A percentile compares a stretch with the other conserved stretches of the same genome.
Conservation (phyloP, 2,888 invertebrate species). For the Myopa testacea region DNA sequence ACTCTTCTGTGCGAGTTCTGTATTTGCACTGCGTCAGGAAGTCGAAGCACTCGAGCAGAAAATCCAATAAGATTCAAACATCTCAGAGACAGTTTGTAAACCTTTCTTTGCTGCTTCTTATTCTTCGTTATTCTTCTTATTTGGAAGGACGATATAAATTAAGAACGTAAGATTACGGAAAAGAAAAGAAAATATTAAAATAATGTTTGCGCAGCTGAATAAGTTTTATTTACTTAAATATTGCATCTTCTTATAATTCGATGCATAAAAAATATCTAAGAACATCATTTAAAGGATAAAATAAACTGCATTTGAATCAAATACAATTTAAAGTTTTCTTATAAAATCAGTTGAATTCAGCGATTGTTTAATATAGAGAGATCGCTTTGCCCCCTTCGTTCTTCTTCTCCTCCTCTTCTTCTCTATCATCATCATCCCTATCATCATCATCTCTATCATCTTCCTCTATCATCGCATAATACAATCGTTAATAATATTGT, state of each 20-base stretch:
- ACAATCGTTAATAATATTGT: constrained; percentile 48
- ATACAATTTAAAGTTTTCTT: no score
- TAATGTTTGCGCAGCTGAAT: neutral
- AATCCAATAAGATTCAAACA: constrained; percentile 41
- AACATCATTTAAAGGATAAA: no score
- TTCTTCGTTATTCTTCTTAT: neutral
- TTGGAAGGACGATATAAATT: no score
- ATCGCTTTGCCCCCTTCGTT: no score
- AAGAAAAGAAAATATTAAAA: neutral
- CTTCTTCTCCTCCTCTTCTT: no score
- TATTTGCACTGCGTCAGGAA: constrained; percentile 23
- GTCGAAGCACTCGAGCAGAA: constrained; percentile 40
- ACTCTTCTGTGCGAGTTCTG: constrained; percentile 10
- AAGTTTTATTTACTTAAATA: neutral
- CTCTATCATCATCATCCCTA: neutral
- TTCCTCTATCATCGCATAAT: constrained; percentile 45
- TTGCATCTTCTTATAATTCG: neutral
- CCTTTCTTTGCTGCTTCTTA: constrained; percentile 22
- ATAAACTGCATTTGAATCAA: no score
- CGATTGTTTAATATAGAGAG: no score
- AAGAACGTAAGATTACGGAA: neutral
- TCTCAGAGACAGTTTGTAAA: constrained; percentile 27
- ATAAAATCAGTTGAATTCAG: no score
- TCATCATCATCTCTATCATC: neutral
- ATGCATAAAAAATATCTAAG: no score